phyloP scores from a whole-genome alignment of 2,113 vertebrate genomes.

The Etheostoma spectabile region DNA sequence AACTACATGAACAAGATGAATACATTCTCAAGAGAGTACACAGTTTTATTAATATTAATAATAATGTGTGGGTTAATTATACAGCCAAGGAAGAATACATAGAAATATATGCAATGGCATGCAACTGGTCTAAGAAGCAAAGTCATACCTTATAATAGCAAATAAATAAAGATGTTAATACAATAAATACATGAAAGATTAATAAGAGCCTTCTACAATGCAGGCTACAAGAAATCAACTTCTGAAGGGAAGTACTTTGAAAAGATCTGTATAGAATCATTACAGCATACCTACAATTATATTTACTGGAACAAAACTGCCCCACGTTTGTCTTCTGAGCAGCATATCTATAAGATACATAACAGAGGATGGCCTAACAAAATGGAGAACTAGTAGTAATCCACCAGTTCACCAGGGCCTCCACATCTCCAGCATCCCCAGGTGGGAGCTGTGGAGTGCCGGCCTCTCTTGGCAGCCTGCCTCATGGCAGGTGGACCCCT shows the following conservation, averaged over 20 bases:
- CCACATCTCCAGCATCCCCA: conserved; percentile 89
- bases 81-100: conserved; percentile 64
- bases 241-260: conserved; percentile 89
- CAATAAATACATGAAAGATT: conserved; percentile 89
- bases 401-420: conserved; percentile 88
- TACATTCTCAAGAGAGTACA: conserved; percentile 19
- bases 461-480: conserved; percentile 62
- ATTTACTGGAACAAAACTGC: conserved; percentile 83
- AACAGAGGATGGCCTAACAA: conserved; percentile 83
- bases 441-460: conserved; percentile 69
- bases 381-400: conserved; percentile 36
- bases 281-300: conserved; percentile 83
- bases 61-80: conserved; percentile 84
- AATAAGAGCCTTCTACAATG: conserved; percentile 93
- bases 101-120: conserved; percentile 64
- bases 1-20: not conserved
- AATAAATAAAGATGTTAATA: conserved; percentile 90
- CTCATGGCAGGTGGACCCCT: conserved; percentile 33
- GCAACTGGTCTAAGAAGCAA: conserved; percentile 57
- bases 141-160: conserved; percentile 65
- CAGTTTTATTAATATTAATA: conserved; percentile 80
- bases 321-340: conserved; percentile 88
- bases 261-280: conserved; percentile 84
- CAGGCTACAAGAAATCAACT: conserved; percentile 91
- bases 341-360: conserved; percentile 98